Conservation (phyloP, 2,888 invertebrate genomes). For the Loripinus fragilis region DNA sequence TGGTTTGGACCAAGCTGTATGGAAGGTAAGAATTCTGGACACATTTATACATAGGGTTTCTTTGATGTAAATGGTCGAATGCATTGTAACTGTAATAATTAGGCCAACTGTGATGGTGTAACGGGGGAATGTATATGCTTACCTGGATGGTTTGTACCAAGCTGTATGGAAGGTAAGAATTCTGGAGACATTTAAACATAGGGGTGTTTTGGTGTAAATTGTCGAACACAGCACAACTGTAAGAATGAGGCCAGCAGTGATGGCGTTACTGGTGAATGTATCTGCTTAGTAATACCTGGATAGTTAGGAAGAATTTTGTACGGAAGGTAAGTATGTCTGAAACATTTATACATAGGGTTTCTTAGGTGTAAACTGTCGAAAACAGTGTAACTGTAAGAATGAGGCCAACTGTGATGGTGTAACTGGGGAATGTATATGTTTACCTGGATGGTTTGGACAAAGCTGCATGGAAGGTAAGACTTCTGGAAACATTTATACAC, state of each 20-base stretch:
- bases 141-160: conserved; percentile 81
- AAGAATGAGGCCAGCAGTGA: conserved; percentile 79
- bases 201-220: conserved; percentile 75
- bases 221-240: conserved; percentile 77
- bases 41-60: conserved; percentile 49
- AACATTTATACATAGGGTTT: conserved; percentile 51
- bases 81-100: conserved; percentile 78
- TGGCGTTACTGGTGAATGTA: conserved; percentile 78
- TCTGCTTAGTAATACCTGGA: conserved; percentile 83
- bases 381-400: conserved; percentile 78
- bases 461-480: conserved; percentile 78
- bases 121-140: conserved; percentile 82
- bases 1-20: too few relatives aligned
- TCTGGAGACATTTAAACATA: too few relatives aligned
- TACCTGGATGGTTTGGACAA: conserved; percentile 81
- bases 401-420: conserved; percentile 78
- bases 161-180: conserved; percentile 75
- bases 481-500: too few relatives aligned
- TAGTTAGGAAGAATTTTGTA: conserved; percentile 80
- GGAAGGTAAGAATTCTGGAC: too few relatives aligned
- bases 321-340: conserved; percentile 65
- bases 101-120: conserved; percentile 77
- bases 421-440: conserved; percentile 82
- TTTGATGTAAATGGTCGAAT: conserved; percentile 79
- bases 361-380: conserved; percentile 78